A percentile compares a stretch with the other conserved stretches of the same genome.
phyloP scores from a whole-genome alignment of 2,797 vertebrate genomes.

The Pogoniulus pusillus region DNA sequence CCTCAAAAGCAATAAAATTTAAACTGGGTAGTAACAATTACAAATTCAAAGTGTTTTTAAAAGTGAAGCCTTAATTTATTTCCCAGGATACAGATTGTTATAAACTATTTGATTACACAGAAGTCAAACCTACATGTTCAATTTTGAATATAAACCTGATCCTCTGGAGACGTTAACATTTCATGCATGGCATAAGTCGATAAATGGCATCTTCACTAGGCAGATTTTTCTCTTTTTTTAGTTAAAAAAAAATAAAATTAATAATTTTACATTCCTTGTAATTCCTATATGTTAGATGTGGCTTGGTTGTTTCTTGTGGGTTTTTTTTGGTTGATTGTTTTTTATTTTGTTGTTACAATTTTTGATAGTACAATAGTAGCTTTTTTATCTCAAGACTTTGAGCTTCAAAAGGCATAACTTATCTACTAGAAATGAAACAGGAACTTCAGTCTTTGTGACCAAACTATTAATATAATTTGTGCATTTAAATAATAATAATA shows the following conservation, averaged over 20 bases:
- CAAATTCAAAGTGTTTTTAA: neutral
- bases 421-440: conserved; percentile 34
- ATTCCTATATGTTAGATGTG: neutral
- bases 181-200: neutral
- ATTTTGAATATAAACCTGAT: neutral
- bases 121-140: neutral
- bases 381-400: neutral
- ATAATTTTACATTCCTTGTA: neutral
- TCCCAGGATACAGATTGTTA: neutral
- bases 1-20: neutral
- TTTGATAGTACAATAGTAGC: neutral
- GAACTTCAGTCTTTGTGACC: neutral
- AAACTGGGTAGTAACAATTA: neutral
- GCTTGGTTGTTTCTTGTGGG: no score
- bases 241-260: neutral
- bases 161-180: neutral
- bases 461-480: no score
- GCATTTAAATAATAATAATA: no score
- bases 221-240: neutral
- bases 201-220: neutral
- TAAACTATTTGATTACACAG: neutral
- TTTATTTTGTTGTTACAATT: neutral
- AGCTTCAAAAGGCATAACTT: neutral
- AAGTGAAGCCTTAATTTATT: neutral
- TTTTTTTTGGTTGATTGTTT: neutral